phyloP scores from a whole-genome alignment of 1,140 invertebrate genomes.

The Psilanteris sp. region DNA sequence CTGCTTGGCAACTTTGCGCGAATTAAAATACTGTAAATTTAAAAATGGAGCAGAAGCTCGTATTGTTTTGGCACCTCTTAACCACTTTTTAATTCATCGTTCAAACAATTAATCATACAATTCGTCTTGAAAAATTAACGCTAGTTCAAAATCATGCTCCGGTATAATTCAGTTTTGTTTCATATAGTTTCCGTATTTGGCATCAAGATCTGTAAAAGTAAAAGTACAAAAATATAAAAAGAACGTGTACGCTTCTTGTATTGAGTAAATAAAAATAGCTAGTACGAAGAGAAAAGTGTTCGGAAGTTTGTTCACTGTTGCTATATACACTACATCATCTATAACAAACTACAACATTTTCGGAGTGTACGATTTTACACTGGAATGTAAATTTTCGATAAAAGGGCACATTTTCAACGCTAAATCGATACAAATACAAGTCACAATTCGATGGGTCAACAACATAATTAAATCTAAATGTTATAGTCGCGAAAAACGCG shows the following conservation, averaged over 20 bases:
- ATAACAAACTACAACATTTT: slow-evolving; percentile 29
- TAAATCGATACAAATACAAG: slow-evolving; percentile 24
- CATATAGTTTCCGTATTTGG: background rate
- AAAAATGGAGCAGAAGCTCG: too few species aligned
- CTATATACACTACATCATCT: slow-evolving; percentile 22
- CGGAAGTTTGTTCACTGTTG: slow-evolving; percentile 3
- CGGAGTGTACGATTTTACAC: slow-evolving; percentile 10
- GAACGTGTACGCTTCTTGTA: too few species aligned
- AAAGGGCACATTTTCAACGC: background rate
- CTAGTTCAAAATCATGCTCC: too few species aligned
- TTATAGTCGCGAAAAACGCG: background rate
- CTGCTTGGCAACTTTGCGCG: too few species aligned
- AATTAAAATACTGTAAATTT: too few species aligned
- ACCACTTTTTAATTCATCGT: too few species aligned
- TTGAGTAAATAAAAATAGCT: background rate
- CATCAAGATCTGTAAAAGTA: background rate
- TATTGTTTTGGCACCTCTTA: too few species aligned
- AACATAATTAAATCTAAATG: background rate
- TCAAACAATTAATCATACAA: too few species aligned
- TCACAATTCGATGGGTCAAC: slow-evolving; percentile 9
- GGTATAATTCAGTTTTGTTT: too few species aligned
- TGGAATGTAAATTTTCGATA: slow-evolving; percentile 30
- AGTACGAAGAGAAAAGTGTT: background rate
- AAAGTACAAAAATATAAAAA: background rate
- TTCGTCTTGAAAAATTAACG: too few species aligned